Evolutionary conservation across 1,140 invertebrate species (phyloP).

Genomic region (Lepeophtheirus salmonis): DNA sequence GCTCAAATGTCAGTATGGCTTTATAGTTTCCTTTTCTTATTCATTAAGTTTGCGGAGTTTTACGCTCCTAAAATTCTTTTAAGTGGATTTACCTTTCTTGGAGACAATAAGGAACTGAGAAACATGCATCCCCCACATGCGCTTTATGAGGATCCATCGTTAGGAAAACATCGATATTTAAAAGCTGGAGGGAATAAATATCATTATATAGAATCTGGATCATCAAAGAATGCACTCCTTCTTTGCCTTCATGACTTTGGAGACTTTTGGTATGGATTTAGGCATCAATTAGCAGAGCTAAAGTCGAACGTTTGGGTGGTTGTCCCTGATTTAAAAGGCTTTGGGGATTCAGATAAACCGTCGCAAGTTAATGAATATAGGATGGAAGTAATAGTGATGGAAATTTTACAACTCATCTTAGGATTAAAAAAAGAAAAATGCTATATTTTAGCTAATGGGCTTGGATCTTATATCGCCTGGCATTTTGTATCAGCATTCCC

Average conservation of each 20-base stretch:
- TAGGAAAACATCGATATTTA: too few species aligned
- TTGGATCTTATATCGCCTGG: background rate
- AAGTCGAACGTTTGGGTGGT: background rate
- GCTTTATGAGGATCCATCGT: too few species aligned
- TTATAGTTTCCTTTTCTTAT: too few species aligned
- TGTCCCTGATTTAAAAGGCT: background rate
- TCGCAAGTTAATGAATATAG: background rate
- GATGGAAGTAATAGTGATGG: background rate
- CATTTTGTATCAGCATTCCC: background rate
- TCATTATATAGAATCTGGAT: background rate
- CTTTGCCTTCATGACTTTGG: background rate
- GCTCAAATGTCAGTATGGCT: too few species aligned
- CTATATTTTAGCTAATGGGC: background rate
- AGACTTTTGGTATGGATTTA: background rate
- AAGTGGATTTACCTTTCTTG: too few species aligned
- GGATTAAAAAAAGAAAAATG: background rate
- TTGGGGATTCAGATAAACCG: background rate
- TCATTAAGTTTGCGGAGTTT: too few species aligned
- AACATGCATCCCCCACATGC: too few species aligned
- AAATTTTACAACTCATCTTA: background rate
- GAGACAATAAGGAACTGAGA: too few species aligned
- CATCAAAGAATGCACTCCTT: background rate
- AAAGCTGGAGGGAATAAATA: constrained; percentile 6
- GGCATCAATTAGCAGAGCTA: background rate
- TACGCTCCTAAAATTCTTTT: too few species aligned